A percentile compares a stretch with the other conserved stretches of the same genome.
These are phyloP conservation scores for Luidia sarsii DNA, from an alignment of 53 echinoderm and acorn worm species.

Conservation along the genomic window DNA sequence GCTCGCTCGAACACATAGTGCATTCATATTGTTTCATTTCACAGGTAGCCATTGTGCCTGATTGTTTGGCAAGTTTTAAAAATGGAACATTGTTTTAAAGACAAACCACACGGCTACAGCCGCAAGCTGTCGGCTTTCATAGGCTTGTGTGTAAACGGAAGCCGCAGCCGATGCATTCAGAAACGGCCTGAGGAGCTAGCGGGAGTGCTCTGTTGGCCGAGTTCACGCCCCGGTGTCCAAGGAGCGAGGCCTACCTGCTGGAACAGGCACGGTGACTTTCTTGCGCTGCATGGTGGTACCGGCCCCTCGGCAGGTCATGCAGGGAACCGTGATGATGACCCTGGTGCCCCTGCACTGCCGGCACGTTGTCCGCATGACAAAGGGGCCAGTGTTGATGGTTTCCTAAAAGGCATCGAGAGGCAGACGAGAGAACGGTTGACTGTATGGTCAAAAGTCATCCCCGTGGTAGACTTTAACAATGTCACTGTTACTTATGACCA, in stretches of 20 bases:
- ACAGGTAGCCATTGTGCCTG: neutral
- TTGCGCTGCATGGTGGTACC: constrained; percentile 88
- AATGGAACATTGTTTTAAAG: too few relatives aligned
- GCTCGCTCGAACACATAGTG: too few relatives aligned
- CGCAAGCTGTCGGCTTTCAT: neutral
- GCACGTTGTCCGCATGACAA: constrained; percentile 99
- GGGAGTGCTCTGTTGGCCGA: neutral
- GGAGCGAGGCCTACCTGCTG: constrained; percentile 73
- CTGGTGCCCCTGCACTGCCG: constrained; percentile 85
- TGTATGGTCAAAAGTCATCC: too few relatives aligned
- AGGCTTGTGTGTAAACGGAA: too few relatives aligned
- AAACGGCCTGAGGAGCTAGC: neutral
- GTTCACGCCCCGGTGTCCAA: too few relatives aligned
- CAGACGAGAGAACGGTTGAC: too few relatives aligned
- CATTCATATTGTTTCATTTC: too few relatives aligned
- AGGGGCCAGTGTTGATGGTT: constrained; percentile 97
- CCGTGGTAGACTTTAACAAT: too few relatives aligned
- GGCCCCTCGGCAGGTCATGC: constrained; percentile 79
- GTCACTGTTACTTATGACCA: too few relatives aligned
- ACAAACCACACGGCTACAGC: neutral
- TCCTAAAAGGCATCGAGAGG: constrained; percentile 65
- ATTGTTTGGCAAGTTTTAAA: too few relatives aligned
- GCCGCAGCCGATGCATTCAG: too few relatives aligned
- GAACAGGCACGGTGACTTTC: constrained; percentile 93
- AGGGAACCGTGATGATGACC: constrained; percentile 83